These are phyloP conservation scores for Papio anubis DNA, from an alignment of 2,113 vertebrate genomes.

Conservation along the genomic window DNA sequence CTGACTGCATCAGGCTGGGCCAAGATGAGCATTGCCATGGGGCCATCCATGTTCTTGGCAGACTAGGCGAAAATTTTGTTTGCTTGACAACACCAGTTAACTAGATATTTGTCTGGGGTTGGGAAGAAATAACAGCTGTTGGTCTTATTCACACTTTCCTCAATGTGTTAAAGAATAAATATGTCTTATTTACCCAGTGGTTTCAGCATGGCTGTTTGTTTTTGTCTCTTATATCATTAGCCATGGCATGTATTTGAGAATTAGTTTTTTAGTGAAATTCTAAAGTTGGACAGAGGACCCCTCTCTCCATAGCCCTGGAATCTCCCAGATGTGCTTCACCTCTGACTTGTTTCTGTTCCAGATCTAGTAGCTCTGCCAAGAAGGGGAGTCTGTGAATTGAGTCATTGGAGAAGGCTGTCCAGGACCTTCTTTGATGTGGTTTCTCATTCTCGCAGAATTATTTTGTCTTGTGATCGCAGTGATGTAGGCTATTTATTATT, in stretches of 20 bases:
- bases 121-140: neutral
- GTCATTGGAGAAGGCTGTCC: neutral
- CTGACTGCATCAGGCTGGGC: neutral
- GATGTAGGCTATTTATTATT: neutral
- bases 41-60: neutral
- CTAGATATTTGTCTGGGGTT: neutral
- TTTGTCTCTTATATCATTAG: neutral
- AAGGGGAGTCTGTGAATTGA: neutral
- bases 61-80: neutral
- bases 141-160: neutral
- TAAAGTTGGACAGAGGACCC: neutral
- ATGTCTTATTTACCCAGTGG: neutral
- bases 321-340: neutral
- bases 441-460: conserved; percentile 45
- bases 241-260: neutral
- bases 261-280: neutral
- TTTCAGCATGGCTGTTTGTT: neutral
- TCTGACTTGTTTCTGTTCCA: neutral
- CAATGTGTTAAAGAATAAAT: neutral
- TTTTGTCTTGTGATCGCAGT: conserved; percentile 30
- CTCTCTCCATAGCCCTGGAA: neutral
- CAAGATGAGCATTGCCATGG: neutral
- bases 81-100: neutral
- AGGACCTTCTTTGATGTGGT: conserved; percentile 6
- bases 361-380: neutral